A percentile compares a stretch with the other conserved stretches of the same genome.
These are phyloP conservation scores for Cydia amplana DNA, from an alignment of 1,140 invertebrate species.

Conservation along the genomic window DNA sequence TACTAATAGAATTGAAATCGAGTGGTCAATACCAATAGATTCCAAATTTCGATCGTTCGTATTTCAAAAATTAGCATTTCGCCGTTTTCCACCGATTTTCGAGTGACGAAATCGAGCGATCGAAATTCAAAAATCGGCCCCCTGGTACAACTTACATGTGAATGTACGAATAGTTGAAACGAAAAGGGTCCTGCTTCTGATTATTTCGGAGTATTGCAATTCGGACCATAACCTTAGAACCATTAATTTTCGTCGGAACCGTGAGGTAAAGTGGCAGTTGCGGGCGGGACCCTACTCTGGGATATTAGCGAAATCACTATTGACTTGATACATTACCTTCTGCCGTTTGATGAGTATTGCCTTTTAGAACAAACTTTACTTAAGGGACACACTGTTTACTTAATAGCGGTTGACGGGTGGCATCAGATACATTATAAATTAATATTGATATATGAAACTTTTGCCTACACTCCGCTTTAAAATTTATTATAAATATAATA, in stretches of 20 bases:
- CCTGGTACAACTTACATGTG: too few relatives aligned
- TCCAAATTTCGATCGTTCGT: too few relatives aligned
- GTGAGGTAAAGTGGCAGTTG: constrained; percentile 54
- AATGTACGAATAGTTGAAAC: background rate
- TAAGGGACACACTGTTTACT: constrained; percentile 1
- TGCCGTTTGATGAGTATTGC: constrained; percentile 39
- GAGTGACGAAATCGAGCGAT: too few relatives aligned
- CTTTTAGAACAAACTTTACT: constrained; percentile 24
- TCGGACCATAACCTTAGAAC: constrained; percentile 32
- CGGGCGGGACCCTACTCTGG: constrained; percentile 49
- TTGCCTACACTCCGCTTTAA: background rate
- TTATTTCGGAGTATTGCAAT: constrained; percentile 25
- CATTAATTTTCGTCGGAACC: constrained; percentile 60
- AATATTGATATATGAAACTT: background rate
- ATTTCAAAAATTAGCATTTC: too few relatives aligned
- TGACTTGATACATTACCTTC: constrained; percentile 54
- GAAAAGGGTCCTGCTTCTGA: background rate
- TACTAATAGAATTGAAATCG: too few relatives aligned
- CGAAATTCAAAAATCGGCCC: too few relatives aligned
- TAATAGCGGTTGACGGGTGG: background rate
- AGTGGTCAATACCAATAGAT: too few relatives aligned
- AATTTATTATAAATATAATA: background rate
- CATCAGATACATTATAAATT: background rate
- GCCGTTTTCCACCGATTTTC: too few relatives aligned
- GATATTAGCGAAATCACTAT: constrained; percentile 53